Base-by-base conservation (phyloP, 2,888 invertebrate genomes). In the Archips crataeganus region DNA sequence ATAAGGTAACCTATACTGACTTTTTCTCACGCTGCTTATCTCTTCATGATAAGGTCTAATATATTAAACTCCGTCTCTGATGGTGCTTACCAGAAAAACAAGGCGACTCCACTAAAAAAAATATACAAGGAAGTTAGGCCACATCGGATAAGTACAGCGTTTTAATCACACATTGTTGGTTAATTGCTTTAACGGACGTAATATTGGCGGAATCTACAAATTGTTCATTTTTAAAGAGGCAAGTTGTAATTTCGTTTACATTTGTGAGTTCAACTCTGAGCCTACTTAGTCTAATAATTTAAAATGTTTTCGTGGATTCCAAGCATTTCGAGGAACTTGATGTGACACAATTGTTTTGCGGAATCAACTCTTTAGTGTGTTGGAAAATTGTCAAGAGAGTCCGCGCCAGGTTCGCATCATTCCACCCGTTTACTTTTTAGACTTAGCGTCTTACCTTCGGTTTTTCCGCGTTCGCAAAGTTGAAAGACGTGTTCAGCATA, bases 401-500 rank as follows among this genome's bases (percentile, higher is more conserved):
- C 60, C 59, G 51, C 15, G 51, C 59, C 63, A 51, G 64, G 64
- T 70, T 74, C 65, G 60, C 74, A 65, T 69, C 49, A 54, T 74
- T 74, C 74, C 70, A 49, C 68, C 13, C 32, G 45, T 60, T 51
- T 65, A 65, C 70, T 51, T 65, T 75, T 75, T 68, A 70, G 60
- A 75, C 75, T 64, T 64, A 75, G 65, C 69, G 74, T 75, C 74
- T 75, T 69, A 70, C 76, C 70, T 75, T 64, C 72, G 68, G 70
- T 72, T 78, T 80, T 77, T 68, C 71, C 74, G 74, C 66, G 39
- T 76, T 74, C 76, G 45, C 75, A 68, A 81, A 78, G 77, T 79
- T 67, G 73, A 79, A 78, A 78, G 70, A 76, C 75, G 68, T 80
- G 78, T 78, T 78, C 75, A 57, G 71, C 54, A 74, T 77, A 78